Evolutionary conservation across 2,888 invertebrate genomes (phyloP).

Genomic region (Himalopsyche tibetana): DNA sequence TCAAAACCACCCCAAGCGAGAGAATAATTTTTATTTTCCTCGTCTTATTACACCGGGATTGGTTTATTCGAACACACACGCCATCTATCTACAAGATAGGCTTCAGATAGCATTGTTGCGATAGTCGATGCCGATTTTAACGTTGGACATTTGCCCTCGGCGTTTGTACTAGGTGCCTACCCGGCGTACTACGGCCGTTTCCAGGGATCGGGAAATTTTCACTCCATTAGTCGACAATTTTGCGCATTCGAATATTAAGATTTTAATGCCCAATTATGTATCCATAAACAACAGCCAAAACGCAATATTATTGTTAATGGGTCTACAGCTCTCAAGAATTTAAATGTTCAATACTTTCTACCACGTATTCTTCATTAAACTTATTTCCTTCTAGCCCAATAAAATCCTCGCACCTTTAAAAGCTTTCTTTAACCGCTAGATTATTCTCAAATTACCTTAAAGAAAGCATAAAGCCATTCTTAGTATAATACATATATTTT

Average conservation of each 20-base stretch:
- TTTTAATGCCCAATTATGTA: neutral
- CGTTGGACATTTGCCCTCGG: constrained; percentile 21
- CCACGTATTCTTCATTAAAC: too few relatives aligned
- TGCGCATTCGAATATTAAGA: neutral
- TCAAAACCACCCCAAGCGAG: neutral
- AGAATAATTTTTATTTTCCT: constrained; percentile 2
- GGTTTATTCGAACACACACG: constrained; percentile 11
- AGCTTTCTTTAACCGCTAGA: too few relatives aligned
- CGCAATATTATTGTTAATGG: too few relatives aligned
- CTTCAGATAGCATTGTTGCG: constrained; percentile 10
- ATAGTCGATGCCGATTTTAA: constrained; percentile 21
- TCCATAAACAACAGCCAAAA: too few relatives aligned
- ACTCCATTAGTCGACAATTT: neutral
- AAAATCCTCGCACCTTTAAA: too few relatives aligned
- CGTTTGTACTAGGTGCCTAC: constrained; percentile 14
- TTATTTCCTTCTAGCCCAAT: too few relatives aligned
- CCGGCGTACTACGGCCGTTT: neutral
- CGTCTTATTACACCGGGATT: constrained; percentile 3
- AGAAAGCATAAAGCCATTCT: too few relatives aligned
- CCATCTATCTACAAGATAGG: constrained; percentile 26
- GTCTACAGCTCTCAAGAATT: too few relatives aligned
- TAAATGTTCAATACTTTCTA: too few relatives aligned
- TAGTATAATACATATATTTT: too few relatives aligned
- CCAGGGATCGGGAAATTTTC: constrained; percentile 10
- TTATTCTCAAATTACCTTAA: too few relatives aligned